Evolutionary conservation across 2,797 vertebrate genomes (phyloP).

Genomic region (Mus spretus): DNA sequence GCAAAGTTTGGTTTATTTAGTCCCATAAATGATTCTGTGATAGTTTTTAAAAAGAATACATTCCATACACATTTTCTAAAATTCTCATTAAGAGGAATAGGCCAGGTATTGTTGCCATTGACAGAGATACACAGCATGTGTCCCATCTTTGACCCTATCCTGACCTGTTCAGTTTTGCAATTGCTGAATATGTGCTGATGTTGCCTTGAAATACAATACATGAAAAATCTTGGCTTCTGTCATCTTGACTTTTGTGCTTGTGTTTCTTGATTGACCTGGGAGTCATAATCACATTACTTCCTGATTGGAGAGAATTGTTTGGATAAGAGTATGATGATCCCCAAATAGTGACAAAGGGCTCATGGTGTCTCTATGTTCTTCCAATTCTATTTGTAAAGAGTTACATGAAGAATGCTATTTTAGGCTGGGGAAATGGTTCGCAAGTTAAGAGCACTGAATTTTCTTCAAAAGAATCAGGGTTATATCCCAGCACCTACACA

Average conservation of each 20-base stretch:
- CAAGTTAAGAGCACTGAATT: background rate
- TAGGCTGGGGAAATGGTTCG: background rate
- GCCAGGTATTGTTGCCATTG: background rate
- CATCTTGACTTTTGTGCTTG: background rate
- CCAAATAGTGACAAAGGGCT: background rate
- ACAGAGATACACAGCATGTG: background rate
- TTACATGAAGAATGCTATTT: background rate
- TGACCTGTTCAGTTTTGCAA: background rate
- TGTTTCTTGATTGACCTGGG: background rate
- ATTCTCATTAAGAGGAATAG: background rate
- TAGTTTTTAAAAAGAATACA: background rate
- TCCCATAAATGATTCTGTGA: background rate
- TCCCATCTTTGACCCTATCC: background rate
- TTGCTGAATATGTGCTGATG: background rate
- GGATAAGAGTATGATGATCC: background rate
- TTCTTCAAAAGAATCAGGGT: background rate
- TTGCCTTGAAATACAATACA: background rate
- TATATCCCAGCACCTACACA: background rate
- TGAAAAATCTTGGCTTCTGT: background rate
- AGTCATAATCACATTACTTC: background rate
- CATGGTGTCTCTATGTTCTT: background rate
- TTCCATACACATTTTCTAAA: background rate
- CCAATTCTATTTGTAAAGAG: constrained; percentile 3
- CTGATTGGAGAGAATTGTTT: background rate
- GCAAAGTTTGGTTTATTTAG: background rate